Evolutionary conservation across 1,140 invertebrate species (phyloP).

Genomic region (Caerostris extrusa): DNA sequence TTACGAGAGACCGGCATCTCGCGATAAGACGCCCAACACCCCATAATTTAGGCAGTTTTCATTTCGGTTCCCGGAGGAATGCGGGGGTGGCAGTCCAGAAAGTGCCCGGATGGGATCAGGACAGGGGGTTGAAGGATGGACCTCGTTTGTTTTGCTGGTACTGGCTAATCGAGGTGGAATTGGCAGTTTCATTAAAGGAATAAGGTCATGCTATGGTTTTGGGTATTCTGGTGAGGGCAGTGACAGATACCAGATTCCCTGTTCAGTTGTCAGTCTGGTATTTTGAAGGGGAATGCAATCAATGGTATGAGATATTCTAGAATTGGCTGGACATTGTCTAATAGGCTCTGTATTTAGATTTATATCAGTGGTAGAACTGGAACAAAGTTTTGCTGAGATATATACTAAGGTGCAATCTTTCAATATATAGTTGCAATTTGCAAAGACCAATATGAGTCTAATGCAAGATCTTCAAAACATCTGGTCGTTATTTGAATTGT

Average conservation of each 20-base stretch:
- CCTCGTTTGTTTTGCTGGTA: constrained; percentile 44
- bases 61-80: constrained; percentile 67
- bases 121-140: constrained; percentile 11
- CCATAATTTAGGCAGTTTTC: constrained; percentile 76
- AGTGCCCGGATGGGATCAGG: not conserved
- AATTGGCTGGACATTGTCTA: not conserved
- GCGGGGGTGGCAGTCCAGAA: constrained; percentile 17
- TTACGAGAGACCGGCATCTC: constrained; percentile 54
- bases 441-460: no score
- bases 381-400: no score
- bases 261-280: not conserved
- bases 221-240: not conserved
- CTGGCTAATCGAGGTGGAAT: constrained; percentile 21
- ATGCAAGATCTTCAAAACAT: no score
- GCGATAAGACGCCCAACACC: constrained; percentile 63
- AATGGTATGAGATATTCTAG: not conserved
- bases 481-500: no score
- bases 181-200: constrained; percentile 52
- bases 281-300: not conserved
- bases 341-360: not conserved
- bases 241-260: not conserved
- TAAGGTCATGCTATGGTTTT: not conserved
- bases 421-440: no score
- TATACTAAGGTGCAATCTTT: no score
- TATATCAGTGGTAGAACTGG: no score